Base-by-base conservation (phyloP, 1,140 invertebrate species). In the Nylanderia fulva region DNA sequence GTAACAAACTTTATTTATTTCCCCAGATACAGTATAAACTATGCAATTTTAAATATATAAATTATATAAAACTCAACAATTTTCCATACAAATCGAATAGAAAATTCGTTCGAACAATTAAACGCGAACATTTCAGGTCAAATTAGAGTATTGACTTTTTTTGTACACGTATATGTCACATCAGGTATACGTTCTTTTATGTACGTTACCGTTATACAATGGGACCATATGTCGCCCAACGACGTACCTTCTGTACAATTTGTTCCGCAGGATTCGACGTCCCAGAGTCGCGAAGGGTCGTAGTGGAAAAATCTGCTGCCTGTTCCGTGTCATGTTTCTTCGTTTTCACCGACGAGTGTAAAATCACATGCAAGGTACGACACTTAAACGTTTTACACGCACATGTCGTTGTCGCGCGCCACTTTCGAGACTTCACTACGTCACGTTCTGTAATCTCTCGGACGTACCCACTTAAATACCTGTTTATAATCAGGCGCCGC, bases 241-340 rank as follows among this genome's bases (percentile, higher is more conserved):
- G 71, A 91, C 91, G 92, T 96, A 96, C 96, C 95, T 96, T 95
- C 95, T 96, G 75, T 95, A 93, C 80, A 96, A 94, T 91, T 96
- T 95, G 87, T 95, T 95, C 86, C 95, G 95, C 84, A 95, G 92
- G 85, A 96, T 94, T 83, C 95, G 94, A 72, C 95, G 93, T 87
- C 95, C 95, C 63, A 96, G 89, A 6, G 95, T 96, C 61, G 95
- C 95, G 88, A 96, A 94, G n/a, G 95, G 95, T 80, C 95, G 93
- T 42, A 95, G 90, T 6, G 95, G 94, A 86, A 95, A 95, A 82
- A 95, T 94, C 82, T 95, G 95, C 87, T 95, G 95, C 90, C 95
- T 95, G 91, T 95, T 95, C 91, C 95, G 95, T 89, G 95, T 96
- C 95, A 96, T 96, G 72, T 87, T 91, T 82, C 64, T 61, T 27